Base-by-base conservation (phyloP, 2,888 invertebrate species). In the Leucozona laternaria region DNA sequence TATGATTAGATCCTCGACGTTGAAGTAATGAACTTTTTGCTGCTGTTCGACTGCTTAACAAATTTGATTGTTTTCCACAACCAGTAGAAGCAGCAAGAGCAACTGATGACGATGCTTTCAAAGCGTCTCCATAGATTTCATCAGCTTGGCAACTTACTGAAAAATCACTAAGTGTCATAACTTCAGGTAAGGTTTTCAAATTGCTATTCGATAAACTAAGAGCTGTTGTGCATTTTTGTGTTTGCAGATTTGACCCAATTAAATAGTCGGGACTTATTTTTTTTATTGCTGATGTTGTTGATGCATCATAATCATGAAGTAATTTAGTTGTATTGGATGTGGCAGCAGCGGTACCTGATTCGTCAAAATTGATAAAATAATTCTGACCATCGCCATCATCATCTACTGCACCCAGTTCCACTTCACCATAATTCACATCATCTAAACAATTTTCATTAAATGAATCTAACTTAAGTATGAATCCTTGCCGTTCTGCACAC, bases 181-280 rank as follows among this genome's bases (percentile, higher is more conserved):
- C 95, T 93, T 96, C 96, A 0, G 96, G 96, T 50, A 96, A 90
- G 0, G 96, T 96, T 91, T 96, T 96, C 53, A 96, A 92, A 89
- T 96, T 96, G 40, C 95, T 95, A 89, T 95, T 95, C 0, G 95
- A 95, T 8, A 95, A 94, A 89, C 95, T 95, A 45, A 94, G 57
- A 20, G 40, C 91, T 90, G 94, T 95, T 25, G 88, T 82, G 37
- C 94, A 95, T 80, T 95, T 95, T 89, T 95, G 95, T 85, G 94
- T 94, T 71, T 94, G 93, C 80, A 95, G 91, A 91, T 95, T 95
- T 2, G 94, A 94, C 22, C 94, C 94, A 15, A 94, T 89, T 25
- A 89, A 70, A 57, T 79, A 88, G 43, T 88, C 82, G 4, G 78
- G 37, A 45, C 62, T 78, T 2, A 68, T 5, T 53, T 81, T 86